These are phyloP conservation scores for Nothobranchius kuhntae DNA, from an alignment of 2,113 vertebrate genomes.

Conservation along the genomic window DNA sequence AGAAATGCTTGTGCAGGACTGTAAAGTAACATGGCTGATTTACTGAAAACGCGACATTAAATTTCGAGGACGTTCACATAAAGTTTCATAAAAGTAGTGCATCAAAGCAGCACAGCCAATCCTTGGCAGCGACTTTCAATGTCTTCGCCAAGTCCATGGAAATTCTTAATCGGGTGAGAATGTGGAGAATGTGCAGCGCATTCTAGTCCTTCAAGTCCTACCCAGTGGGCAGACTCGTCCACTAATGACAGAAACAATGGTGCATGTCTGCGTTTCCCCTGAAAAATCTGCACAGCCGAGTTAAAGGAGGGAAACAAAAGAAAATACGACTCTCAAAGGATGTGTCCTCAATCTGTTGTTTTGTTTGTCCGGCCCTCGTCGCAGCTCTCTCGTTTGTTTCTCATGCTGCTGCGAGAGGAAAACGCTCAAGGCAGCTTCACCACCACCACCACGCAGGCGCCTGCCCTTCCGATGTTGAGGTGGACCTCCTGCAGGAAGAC, in stretches of 20 bases:
- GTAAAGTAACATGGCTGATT: constrained; percentile 35
- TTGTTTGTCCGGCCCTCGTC: constrained; percentile 61
- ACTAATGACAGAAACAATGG: constrained; percentile 68
- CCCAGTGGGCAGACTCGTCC: constrained; percentile 57
- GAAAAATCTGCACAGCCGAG: constrained; percentile 64
- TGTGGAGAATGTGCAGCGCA: constrained; percentile 62
- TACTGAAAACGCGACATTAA: constrained; percentile 38
- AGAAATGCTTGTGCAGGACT: constrained; percentile 50
- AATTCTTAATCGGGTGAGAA: constrained; percentile 69
- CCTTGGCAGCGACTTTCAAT: constrained; percentile 39
- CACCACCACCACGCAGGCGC: constrained; percentile 90
- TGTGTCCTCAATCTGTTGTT: constrained; percentile 56
- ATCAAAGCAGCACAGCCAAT: constrained; percentile 61
- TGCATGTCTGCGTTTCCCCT: constrained; percentile 50
- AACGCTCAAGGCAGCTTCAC: constrained; percentile 87
- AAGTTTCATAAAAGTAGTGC: constrained; percentile 50
- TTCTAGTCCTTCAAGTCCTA: constrained; percentile 52
- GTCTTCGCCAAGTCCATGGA: constrained; percentile 60
- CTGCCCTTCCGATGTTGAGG: constrained; percentile 95
- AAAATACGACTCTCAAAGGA: constrained; percentile 56
- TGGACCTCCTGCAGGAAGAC: constrained; percentile 86
- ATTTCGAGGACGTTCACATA: constrained; percentile 36
- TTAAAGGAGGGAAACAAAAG: constrained; percentile 39
- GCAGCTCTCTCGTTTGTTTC: constrained; percentile 57
- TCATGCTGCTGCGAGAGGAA: constrained; percentile 51